Conservation (phyloP, 2,888 invertebrate genomes). For the Macaria liturata region DNA sequence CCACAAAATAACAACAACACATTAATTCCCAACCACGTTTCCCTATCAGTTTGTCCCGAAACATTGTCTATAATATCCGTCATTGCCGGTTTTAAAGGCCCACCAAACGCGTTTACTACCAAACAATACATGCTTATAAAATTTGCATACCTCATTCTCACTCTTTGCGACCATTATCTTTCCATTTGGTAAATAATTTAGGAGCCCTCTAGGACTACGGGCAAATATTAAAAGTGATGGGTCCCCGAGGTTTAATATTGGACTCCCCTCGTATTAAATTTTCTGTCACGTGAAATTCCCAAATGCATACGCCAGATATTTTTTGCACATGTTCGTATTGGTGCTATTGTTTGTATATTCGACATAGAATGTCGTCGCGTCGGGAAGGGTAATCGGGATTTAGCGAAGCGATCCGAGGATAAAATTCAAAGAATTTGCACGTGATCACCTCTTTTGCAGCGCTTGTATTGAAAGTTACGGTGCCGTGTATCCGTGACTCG, state of each 20-base stretch:
- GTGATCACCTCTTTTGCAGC: not conserved
- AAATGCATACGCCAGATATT: conserved; percentile 81
- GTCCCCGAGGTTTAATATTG: conserved; percentile 82
- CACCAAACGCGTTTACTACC: conserved; percentile 64
- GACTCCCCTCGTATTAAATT: conserved; percentile 83
- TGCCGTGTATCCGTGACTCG: no score
- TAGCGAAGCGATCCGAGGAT: conserved; percentile 36
- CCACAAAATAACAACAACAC: conserved; percentile 46
- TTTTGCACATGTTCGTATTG: conserved; percentile 83
- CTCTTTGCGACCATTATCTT: conserved; percentile 81
- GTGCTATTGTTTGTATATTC: conserved; percentile 71
- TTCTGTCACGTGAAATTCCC: conserved; percentile 82
- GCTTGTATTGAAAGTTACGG: not conserved
- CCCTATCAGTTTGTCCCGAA: conserved; percentile 15
- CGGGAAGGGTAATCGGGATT: conserved; percentile 50
- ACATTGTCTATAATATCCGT: conserved; percentile 58
- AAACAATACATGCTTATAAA: conserved; percentile 76
- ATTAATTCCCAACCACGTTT: conserved; percentile 54
- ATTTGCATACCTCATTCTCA: conserved; percentile 81
- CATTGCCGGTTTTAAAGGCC: conserved; percentile 61
- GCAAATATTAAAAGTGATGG: conserved; percentile 83
- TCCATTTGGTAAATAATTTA: conserved; percentile 83
- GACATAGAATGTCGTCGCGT: conserved; percentile 77
- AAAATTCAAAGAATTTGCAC: conserved; percentile 16
- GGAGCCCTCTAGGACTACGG: conserved; percentile 77